A percentile compares a stretch with the other conserved stretches of the same genome.
Conservation (phyloP, 1,140 invertebrate genomes). For the Bombus huntii region DNA sequence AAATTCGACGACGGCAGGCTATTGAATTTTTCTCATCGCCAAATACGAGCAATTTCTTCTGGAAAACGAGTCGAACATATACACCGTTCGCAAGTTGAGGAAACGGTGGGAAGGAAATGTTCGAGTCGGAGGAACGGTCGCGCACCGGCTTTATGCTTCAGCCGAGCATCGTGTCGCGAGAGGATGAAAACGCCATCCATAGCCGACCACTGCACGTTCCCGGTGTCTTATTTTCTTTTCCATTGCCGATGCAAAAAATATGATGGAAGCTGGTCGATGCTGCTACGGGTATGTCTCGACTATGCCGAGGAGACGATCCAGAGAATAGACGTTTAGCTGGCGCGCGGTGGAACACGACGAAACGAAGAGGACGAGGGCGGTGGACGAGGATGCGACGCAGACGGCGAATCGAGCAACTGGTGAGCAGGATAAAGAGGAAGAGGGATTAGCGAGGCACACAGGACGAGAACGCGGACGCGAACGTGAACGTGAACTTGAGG, state of each 20-base stretch:
- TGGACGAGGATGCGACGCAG: not conserved
- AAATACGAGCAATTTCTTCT: not conserved
- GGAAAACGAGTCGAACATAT: not conserved
- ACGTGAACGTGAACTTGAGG: not conserved
- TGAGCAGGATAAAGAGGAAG: conserved; percentile 29
- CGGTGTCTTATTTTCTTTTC: conserved; percentile 45
- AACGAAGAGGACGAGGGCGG: not conserved
- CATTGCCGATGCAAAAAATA: conserved; percentile 76
- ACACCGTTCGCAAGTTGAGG: not conserved
- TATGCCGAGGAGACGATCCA: conserved; percentile 56
- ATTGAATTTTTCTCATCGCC: no score
- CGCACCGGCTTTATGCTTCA: conserved; percentile 56
- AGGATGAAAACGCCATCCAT: conserved; percentile 44
- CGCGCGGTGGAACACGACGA: conserved; percentile 29
- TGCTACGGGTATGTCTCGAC: conserved; percentile 72
- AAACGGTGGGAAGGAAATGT: not conserved
- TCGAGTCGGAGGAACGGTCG: not conserved
- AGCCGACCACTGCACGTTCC: conserved; percentile 41
- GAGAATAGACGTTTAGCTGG: conserved; percentile 76
- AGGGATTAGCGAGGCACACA: conserved; percentile 23
- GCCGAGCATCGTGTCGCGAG: conserved; percentile 41
- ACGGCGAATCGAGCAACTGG: not conserved
- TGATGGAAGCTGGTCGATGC: conserved; percentile 73
- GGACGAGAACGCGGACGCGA: conserved; percentile 52
- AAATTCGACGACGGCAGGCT: no score